Conservation (phyloP, 2,113 vertebrate genomes). For the Leucosticte australis region DNA sequence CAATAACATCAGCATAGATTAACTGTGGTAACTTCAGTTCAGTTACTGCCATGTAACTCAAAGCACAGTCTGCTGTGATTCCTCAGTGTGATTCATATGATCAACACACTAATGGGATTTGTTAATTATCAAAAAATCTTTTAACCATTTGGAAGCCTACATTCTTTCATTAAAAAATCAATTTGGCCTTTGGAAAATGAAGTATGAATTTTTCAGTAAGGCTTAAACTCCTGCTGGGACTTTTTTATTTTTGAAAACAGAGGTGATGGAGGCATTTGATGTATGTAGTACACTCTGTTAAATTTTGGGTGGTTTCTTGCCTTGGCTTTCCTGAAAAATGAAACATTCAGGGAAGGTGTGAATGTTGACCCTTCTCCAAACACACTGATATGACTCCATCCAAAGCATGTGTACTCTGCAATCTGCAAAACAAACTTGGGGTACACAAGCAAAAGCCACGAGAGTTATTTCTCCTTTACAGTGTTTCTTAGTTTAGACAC, state of each 20-base stretch:
- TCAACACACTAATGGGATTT: not conserved
- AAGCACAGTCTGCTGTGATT: not conserved
- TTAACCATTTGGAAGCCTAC: not conserved
- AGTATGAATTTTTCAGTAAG: not conserved
- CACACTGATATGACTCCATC: not conserved
- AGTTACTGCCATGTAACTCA: not conserved
- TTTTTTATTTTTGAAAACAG: not conserved
- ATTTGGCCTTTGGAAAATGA: not conserved
- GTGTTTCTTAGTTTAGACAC: not conserved
- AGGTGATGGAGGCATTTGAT: not conserved
- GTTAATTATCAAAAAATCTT: not conserved
- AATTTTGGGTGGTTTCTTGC: not conserved
- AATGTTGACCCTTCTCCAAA: not conserved
- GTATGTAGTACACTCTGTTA: not conserved
- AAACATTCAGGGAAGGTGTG: not conserved
- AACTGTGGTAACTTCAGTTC: not conserved
- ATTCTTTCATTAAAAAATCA: not conserved
- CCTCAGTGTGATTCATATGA: not conserved
- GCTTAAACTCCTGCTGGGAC: not conserved
- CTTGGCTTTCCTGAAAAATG: not conserved
- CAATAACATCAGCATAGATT: accelerated
- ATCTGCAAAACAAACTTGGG: not conserved
- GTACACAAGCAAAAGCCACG: not conserved
- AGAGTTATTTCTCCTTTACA: not conserved
- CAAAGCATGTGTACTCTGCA: not conserved